Evolutionary conservation across 2,888 invertebrate species (phyloP), one percentile per base, ranked within the genome.

Genomic region (Boloria selene): DNA sequence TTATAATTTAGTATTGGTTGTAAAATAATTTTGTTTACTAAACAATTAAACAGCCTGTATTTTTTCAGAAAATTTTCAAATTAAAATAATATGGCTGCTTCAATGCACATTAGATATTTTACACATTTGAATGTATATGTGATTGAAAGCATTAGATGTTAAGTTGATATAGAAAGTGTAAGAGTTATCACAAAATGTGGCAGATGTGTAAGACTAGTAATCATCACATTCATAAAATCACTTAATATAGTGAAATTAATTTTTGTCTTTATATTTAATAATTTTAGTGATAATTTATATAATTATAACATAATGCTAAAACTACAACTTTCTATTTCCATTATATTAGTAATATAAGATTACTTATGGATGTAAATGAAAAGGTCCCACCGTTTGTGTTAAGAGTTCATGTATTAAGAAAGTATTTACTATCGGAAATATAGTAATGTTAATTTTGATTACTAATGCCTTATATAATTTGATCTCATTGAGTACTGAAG

Each of bases 331-430:
- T 55, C 55, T 55, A 55, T 55, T 55, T 55, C 55, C 14, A 55
- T 55, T 42, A 55, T 55, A 42, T 17, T 55, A 42, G 17, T 38
- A 17, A 55, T 38, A 18, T 44, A 17, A 42, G 6, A 17, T 18
- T 4, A 50, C 13, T 38, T 22, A 18, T 56, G 56, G 45, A 56
- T 10, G 56, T 45, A 16, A 56, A n/a, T 45, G 13, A 38, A 66
- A 54, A 51, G 45, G 61, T 64, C 70, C 70, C 70, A 70, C 70
- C 70, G 70, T 68, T 61, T 70, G 49, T 56, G n/a, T 49, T 70
- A 55, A 64, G 49, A 59, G 60, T 62, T 31, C 50, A 54, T 54
- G 55, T 65, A 65, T 62, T 61, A 67, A 44, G 50, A 31, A 54
- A 65, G 55, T 68, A 65, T 69, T 62, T 47, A 63, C 53, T 65